phyloP scores from a whole-genome alignment of 2,797 vertebrate genomes.

The Cichlasoma orientale region DNA sequence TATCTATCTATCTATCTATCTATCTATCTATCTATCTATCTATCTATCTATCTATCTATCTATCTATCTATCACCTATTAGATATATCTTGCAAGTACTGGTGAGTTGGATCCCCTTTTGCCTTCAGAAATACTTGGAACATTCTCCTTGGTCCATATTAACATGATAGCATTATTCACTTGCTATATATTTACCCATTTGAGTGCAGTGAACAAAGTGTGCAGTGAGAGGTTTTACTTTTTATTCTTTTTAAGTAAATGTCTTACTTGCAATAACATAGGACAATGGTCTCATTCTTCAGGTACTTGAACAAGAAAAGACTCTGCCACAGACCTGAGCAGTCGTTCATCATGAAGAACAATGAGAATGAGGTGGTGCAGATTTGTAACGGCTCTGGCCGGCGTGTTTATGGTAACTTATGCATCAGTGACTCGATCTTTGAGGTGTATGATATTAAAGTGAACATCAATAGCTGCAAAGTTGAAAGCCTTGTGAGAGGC shows the following conservation, averaged over 20 bases:
- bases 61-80: no score
- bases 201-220: no score
- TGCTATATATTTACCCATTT: no score
- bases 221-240: no score
- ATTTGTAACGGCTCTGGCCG: not conserved
- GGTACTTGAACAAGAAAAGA: not conserved
- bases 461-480: accelerated
- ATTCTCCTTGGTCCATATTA: no score
- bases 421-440: not conserved
- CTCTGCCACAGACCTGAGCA: not conserved
- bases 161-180: no score
- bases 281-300: not conserved
- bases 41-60: no score
- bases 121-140: no score
- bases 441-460: not conserved
- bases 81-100: no score
- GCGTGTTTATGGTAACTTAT: not conserved
- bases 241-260: no score
- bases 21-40: no score
- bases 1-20: no score
- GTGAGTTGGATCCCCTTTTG: accelerated
- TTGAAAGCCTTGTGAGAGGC: accelerated
- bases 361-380: not conserved
- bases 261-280: not conserved
- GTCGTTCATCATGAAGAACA: not conserved